A percentile compares a stretch with the other conserved stretches of the same genome.
phyloP scores from a whole-genome alignment of 2,113 vertebrate species.

The Trichomycterus rosablanca region DNA sequence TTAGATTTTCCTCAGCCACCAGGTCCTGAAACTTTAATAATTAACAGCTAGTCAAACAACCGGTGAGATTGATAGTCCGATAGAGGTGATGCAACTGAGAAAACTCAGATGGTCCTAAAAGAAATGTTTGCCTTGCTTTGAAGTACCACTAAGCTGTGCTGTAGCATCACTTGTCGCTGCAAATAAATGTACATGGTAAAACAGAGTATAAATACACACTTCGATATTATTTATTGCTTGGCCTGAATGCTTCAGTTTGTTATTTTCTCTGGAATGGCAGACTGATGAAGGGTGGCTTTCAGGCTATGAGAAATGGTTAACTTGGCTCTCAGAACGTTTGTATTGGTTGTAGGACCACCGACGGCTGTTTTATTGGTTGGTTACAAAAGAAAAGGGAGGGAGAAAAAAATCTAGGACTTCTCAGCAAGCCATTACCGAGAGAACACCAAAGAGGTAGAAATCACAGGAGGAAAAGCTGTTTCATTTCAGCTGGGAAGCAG shows the following conservation, averaged over 20 bases:
- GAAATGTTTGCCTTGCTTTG: constrained; percentile 47
- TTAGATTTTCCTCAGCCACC: constrained; percentile 16
- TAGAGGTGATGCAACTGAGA: constrained; percentile 49
- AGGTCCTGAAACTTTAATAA: constrained; percentile 9
- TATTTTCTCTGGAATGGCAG: constrained; percentile 65
- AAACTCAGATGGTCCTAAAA: constrained; percentile 46
- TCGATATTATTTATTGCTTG: constrained; percentile 60
- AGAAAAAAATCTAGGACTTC: constrained; percentile 16
- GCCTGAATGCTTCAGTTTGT: constrained; percentile 53
- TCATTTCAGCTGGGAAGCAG: constrained; percentile 61
- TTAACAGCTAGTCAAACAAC: constrained; percentile 29
- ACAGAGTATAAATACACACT: constrained; percentile 60
- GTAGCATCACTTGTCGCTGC: constrained; percentile 56
- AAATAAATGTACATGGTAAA: constrained; percentile 54
- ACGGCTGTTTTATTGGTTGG: constrained; percentile 51
- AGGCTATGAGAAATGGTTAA: constrained; percentile 60
- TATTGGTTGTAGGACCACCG: constrained; percentile 67
- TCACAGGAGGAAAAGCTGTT: constrained; percentile 55
- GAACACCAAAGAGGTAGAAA: constrained; percentile 55
- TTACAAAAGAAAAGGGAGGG: constrained; percentile 20
- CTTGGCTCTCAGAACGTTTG: constrained; percentile 66
- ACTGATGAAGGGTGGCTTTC: constrained; percentile 69
- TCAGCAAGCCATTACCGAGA: constrained; percentile 51
- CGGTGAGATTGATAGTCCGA: constrained; percentile 5
- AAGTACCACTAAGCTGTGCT: constrained; percentile 50